Conservation (phyloP, 2,888 invertebrate species). For the Tenthredo amoena region DNA sequence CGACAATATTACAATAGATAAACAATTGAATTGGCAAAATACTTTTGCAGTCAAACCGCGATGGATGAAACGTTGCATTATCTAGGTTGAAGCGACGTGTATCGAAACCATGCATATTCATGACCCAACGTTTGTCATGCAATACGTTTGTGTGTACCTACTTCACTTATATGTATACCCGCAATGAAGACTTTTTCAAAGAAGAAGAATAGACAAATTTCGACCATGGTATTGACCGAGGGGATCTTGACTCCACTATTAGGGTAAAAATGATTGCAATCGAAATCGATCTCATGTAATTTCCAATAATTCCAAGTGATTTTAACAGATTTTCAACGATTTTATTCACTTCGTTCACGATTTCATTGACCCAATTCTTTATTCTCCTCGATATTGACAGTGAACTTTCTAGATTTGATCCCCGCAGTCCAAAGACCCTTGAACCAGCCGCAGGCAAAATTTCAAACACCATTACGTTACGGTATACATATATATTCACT, state of each 20-base stretch:
- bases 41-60: constrained; percentile 11
- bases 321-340: too few relatives aligned
- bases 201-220: background rate
- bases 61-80: constrained; percentile 16
- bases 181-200: background rate
- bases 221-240: background rate
- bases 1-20: background rate
- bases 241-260: background rate
- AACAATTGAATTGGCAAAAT: background rate
- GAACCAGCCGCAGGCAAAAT: background rate
- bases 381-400: background rate
- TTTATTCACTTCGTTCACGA: too few relatives aligned
- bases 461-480: background rate
- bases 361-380: too few relatives aligned
- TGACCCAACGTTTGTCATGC: constrained; percentile 14
- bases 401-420: constrained; percentile 14
- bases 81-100: constrained; percentile 11
- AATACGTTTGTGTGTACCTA: background rate
- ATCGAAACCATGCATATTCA: constrained; percentile 24
- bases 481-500: background rate
- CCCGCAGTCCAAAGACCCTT: background rate
- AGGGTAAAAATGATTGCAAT: too few relatives aligned
- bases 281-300: too few relatives aligned
- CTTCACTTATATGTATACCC: background rate
- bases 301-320: too few relatives aligned